These are phyloP conservation scores for Nothoprocta pentlandii DNA, from an alignment of 2,113 vertebrate species.

Conservation along the genomic window DNA sequence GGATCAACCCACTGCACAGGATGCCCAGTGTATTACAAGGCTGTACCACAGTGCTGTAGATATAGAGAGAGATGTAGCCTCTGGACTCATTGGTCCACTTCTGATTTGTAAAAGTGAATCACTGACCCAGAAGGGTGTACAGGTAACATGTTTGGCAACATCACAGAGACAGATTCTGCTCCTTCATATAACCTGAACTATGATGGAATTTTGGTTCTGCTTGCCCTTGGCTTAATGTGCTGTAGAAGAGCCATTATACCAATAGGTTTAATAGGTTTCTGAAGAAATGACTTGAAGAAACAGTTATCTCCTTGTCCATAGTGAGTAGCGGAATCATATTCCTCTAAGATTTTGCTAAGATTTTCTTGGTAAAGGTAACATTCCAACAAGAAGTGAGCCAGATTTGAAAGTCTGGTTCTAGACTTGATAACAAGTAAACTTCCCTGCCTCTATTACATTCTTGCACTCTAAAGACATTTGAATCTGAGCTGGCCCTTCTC, in stretches of 20 bases:
- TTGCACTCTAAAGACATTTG: neutral
- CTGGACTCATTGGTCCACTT: constrained; percentile 92
- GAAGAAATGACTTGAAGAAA: neutral
- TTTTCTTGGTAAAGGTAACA: neutral
- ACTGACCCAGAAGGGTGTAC: constrained; percentile 87
- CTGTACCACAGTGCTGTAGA: constrained; percentile 95
- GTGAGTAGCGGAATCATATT: neutral
- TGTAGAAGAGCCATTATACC: neutral
- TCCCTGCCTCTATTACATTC: neutral
- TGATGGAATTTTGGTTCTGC: neutral
- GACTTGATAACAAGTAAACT: neutral
- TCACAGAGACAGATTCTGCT: neutral
- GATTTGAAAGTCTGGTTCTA: neutral
- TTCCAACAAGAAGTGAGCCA: neutral
- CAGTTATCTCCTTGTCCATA: neutral
- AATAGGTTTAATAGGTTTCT: neutral
- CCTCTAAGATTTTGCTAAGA: no score
- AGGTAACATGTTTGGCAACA: constrained; percentile 80
- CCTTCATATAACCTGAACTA: neutral
- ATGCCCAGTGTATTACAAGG: constrained; percentile 91
- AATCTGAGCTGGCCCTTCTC: neutral
- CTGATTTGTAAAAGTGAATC: constrained; percentile 95
- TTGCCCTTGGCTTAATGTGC: neutral
- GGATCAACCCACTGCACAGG: constrained; percentile 85
- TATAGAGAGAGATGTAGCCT: constrained; percentile 87